Base-by-base conservation (phyloP, 1,140 invertebrate species). In the Cataglyphis hispanica region DNA sequence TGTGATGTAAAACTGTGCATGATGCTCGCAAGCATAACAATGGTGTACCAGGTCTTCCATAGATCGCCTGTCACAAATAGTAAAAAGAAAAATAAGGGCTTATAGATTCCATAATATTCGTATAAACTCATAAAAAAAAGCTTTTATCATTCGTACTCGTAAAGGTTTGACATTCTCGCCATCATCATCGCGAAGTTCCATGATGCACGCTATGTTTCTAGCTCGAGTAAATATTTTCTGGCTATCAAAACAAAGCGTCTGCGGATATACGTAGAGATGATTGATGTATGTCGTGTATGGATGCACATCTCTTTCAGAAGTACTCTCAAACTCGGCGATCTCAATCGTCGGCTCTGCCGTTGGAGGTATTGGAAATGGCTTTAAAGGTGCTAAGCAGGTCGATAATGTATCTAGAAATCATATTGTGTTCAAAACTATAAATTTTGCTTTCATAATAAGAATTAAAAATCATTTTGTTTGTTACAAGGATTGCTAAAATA, bases 191-290 rank as follows among this genome's bases (percentile, higher is more conserved):
- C 97, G 95, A 31, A 99, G 92, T 95, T 99, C 98, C 10, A 99
- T 96, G 60, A 97, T 96, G 86, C 98, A 98, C 0, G 98, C 97
- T 89, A 99, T 98, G 93, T 99, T 99, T 89, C 98, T 96, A 0
- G 98, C 98, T 93, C 98, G 95, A 0, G 96, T 97, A 91, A 99
- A 98, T 88, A 97, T 96, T 93, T 99, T 99, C 94, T 99, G 98
- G n/a, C 97, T 97, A 93, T 99, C 98, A 93, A 98, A 99, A 92
- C 97, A 98, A 10, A 99, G 95, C 74, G 95, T 96, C 80, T 97
- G 95, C 0, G 99, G 99, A 94, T 99, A 99, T 2, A 99, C 97
- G 94, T 98, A 99, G 0, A 99, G 94, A 93, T 98, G 97, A 95
- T 99, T 99, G 4, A 97, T 94, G 93, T 97, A 99, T 27, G 96